Percentiles rank a stretch among this genome's conserved stretches.
phyloP scores from a whole-genome alignment of 2,113 vertebrate species.

The Marcusenius ussheri region DNA sequence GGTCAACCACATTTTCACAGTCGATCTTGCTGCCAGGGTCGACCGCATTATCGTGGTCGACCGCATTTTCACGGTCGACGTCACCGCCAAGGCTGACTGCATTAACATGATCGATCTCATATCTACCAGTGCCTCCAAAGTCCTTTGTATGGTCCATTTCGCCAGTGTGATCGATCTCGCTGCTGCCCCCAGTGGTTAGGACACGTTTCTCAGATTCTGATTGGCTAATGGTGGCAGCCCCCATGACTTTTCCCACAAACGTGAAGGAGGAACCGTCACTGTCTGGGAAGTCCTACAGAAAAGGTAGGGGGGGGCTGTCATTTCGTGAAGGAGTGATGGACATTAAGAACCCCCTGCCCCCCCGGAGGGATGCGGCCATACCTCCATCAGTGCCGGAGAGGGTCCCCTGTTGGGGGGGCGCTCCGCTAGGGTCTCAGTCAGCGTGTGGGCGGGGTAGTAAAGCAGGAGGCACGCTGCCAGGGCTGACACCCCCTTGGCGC shows the following conservation, averaged over 20 bases:
- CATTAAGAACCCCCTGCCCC: not conserved
- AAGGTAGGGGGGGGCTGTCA: not conserved
- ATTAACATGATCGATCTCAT: not conserved
- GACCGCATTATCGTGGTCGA: not conserved
- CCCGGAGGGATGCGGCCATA: not conserved
- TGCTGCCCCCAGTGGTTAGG: not conserved
- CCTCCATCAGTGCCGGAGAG: conserved; percentile 28
- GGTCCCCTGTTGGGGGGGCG: conserved; percentile 31
- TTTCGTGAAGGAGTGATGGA: not conserved
- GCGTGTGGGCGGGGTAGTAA: conserved; percentile 62
- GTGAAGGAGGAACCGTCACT: not conserved
- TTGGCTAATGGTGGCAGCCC: not conserved
- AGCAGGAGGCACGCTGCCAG: conserved; percentile 67
- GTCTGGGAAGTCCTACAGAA: not conserved
- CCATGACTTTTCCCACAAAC: not conserved
- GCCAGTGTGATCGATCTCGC: not conserved
- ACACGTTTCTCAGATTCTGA: not conserved
- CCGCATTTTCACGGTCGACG: not conserved
- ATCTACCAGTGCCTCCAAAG: not conserved
- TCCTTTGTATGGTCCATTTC: not conserved
- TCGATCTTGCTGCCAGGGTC: not conserved
- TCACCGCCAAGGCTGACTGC: not conserved
- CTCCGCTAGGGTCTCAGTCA: conserved; percentile 53
- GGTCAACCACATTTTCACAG: not conserved
- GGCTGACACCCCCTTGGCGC: conserved; percentile 66